These are phyloP conservation scores for Argyra leucocephala DNA, from an alignment of 2,888 invertebrate species.

Conservation along the genomic window DNA sequence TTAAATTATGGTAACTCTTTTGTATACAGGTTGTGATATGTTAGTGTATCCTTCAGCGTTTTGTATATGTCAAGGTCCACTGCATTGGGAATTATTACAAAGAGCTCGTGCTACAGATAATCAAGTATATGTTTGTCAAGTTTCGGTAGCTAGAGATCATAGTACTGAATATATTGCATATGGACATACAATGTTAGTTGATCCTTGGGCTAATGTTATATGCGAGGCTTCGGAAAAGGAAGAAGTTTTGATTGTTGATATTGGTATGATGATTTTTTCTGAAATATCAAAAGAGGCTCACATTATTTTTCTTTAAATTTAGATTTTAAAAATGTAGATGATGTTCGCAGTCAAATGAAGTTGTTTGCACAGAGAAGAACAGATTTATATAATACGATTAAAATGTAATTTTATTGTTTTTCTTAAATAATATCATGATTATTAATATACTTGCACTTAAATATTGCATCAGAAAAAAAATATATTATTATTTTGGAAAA, in stretches of 20 bases:
- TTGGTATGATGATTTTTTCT: constrained; percentile 50
- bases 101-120: constrained; percentile 77
- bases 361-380: constrained; percentile 60
- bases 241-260: constrained; percentile 60
- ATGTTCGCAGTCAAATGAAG: constrained; percentile 76
- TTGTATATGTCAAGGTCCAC: constrained; percentile 55
- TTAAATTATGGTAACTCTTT: too few species aligned
- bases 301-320: constrained; percentile 13
- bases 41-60: constrained; percentile 90
- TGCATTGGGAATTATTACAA: constrained; percentile 83
- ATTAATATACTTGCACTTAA: too few species aligned
- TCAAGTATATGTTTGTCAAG: constrained; percentile 63
- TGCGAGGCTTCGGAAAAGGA: constrained; percentile 60
- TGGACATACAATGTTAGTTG: constrained; percentile 75
- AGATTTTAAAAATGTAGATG: constrained; percentile 64
- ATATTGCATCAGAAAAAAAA: too few species aligned
- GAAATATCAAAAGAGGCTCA: background rate
- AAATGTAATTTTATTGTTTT: constrained; percentile 11
- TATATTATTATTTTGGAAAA: too few species aligned
- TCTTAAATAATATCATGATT: too few species aligned
- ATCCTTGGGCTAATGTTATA: constrained; percentile 68
- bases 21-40: constrained; percentile 61
- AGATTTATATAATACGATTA: constrained; percentile 60
- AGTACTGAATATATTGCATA: constrained; percentile 79
- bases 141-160: constrained; percentile 67